Percentiles rank a stretch among this genome's conserved stretches.
These are phyloP conservation scores for Neotoma lepida DNA, from an alignment of 2,113 vertebrate species.

Conservation along the genomic window DNA sequence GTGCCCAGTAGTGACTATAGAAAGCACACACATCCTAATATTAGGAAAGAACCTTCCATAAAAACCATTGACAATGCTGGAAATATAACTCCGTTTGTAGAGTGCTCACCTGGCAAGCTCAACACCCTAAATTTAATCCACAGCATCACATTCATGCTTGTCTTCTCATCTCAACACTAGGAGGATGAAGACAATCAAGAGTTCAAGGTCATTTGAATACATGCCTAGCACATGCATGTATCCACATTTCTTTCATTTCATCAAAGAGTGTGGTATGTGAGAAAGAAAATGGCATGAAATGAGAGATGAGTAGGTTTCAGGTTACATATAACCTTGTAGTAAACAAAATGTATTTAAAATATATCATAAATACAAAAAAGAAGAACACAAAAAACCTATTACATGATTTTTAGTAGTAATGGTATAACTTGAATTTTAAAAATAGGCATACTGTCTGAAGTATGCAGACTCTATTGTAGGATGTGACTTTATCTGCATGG, in stretches of 20 bases:
- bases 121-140: not conserved
- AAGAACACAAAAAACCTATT: not conserved
- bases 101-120: not conserved
- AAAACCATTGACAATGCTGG: not conserved
- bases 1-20: not conserved
- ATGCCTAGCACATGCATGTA: not conserved
- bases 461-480: not conserved
- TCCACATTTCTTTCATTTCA: not conserved
- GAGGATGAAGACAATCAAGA: not conserved
- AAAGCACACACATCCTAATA: not conserved
- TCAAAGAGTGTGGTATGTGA: not conserved
- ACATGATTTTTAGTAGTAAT: slow-evolving; percentile 13
- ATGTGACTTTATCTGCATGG: not conserved
- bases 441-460: not conserved
- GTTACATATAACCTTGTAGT: not conserved
- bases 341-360: not conserved
- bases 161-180: not conserved
- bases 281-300: not conserved
- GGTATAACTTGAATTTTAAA: not conserved
- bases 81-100: not conserved
- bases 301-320: not conserved
- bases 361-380: not conserved
- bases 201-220: not conserved
- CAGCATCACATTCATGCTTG: not conserved
- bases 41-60: not conserved